Evolutionary conservation across 2,888 invertebrate genomes (phyloP), one percentile per base, ranked within the genome.

Genomic region (Lagria hirta): DNA sequence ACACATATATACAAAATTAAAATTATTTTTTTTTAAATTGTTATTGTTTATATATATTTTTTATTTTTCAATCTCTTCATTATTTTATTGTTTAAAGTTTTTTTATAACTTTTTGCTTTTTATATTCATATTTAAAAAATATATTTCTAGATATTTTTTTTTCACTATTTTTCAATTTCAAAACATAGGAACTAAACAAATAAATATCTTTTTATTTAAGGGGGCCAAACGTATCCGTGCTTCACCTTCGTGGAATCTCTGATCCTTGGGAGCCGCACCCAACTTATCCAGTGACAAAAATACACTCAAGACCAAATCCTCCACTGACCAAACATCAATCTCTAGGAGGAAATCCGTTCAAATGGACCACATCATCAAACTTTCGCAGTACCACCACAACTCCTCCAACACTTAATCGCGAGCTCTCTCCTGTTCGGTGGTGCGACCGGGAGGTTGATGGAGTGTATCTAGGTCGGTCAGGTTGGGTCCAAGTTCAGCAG

Each of bases 391-490:
- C 71, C 4, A 69, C 69, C 22, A 72, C 72, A 20, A 68, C 71
- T 2, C 71, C 35, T 29, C 42, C 71, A 10, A 70, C 75, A 2
- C 74, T 72, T 54, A 72, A 72, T 49, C 64, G 78, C 3, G 79
- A 79, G 55, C 59, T 79, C 26, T 79, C 79, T 0, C 79, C 79
- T 2, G 78, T 79, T 5, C 66, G 78, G 45, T 78, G 79, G 79
- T 77, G 77, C 61, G 78, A 79, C 52, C 65, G 76, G 4, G 78
- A 79, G 61, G 79, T 78, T 3, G 78, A 79, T 51, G 79, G 79
- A 0, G 79, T 79, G 2, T 79, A 77, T 54, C 60, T 79, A 10
- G 78, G 78, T 1, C 67, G 76, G 43, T 77, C 77, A 0, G 78
- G 77, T 4, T 78, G 78, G 78, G 78, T 78, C 2, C 73, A 76